These are phyloP conservation scores for Melanargia galathea DNA, from an alignment of 2,888 invertebrate genomes.

Conservation along the genomic window DNA sequence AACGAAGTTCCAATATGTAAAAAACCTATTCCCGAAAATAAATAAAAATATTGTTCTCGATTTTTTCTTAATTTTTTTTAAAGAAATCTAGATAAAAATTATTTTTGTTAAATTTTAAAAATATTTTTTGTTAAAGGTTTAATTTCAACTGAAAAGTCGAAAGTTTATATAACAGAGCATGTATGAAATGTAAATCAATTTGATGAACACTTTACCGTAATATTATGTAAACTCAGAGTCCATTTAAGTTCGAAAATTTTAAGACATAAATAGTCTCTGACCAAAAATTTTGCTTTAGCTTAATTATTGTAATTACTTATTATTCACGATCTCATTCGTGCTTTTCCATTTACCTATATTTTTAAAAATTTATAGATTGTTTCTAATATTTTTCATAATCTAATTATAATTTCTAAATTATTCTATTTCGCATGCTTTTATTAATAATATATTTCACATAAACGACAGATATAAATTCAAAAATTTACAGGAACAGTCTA, in stretches of 20 bases:
- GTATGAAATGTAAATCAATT: constrained; percentile 30
- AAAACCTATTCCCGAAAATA: no score
- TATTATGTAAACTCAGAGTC: constrained; percentile 18
- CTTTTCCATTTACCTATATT: constrained; percentile 58
- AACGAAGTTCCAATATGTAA: no score
- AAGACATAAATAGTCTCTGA: constrained; percentile 30
- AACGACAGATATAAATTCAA: constrained; percentile 3
- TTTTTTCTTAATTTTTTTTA: no score
- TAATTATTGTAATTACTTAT: no score
- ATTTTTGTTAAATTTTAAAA: no score
- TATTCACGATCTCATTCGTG: constrained; percentile 57
- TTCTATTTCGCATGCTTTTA: constrained; percentile 51
- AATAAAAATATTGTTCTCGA: no score
- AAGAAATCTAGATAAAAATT: no score
- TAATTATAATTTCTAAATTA: constrained; percentile 37
- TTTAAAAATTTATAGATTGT: constrained; percentile 68
- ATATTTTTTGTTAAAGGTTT: no score
- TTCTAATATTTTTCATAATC: constrained; percentile 54
- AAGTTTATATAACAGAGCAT: constrained; percentile 14
- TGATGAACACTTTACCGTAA: neutral
- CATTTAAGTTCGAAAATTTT: constrained; percentile 22
- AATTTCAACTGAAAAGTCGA: no score
- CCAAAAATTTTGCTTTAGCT: constrained; percentile 55
- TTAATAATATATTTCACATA: constrained; percentile 30
- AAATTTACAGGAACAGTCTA: constrained; percentile 44